These are phyloP conservation scores for Drosophila planitibia DNA, from an alignment of 2,888 invertebrate genomes.

Conservation along the genomic window DNA sequence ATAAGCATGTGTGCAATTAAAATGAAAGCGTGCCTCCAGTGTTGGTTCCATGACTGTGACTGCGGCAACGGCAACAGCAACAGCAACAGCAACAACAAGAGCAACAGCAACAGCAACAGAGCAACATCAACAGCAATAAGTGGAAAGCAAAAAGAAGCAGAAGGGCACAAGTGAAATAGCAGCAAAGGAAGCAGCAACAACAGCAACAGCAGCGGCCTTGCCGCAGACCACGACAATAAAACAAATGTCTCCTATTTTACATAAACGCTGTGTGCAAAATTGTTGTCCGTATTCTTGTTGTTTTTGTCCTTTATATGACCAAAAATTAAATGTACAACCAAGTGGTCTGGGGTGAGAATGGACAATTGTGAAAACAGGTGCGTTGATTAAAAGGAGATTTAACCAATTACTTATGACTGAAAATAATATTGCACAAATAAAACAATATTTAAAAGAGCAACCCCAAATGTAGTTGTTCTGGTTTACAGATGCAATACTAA, in stretches of 20 bases:
- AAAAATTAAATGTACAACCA: slow-evolving; percentile 32
- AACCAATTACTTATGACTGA: slow-evolving; percentile 13
- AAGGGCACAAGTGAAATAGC: slow-evolving; percentile 25
- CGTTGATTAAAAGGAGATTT: slow-evolving; percentile 53
- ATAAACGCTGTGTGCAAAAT: slow-evolving; percentile 75
- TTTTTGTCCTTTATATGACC: slow-evolving; percentile 46
- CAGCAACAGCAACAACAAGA: not conserved
- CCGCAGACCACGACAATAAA: slow-evolving; percentile 70
- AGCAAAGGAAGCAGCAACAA: slow-evolving; percentile 18
- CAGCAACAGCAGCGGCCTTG: slow-evolving; percentile 20
- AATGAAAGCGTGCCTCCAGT: slow-evolving; percentile 77
- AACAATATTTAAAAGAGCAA: not conserved
- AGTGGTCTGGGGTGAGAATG: not conserved
- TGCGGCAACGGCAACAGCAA: slow-evolving; percentile 21
- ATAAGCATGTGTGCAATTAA: slow-evolving; percentile 82
- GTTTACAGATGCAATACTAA: not conserved
- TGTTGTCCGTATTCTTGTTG: slow-evolving; percentile 56
- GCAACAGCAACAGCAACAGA: slow-evolving; percentile 10
- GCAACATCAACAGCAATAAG: slow-evolving; percentile 15
- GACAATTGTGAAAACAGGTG: slow-evolving; percentile 31
- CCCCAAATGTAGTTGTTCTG: not conserved
- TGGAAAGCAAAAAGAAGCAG: not conserved
- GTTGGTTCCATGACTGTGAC: slow-evolving; percentile 44
- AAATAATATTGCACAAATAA: slow-evolving; percentile 6
- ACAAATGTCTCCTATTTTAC: slow-evolving; percentile 78